These are phyloP conservation scores for Acleris holmiana DNA, from an alignment of 2,888 invertebrate species.

Conservation along the genomic window DNA sequence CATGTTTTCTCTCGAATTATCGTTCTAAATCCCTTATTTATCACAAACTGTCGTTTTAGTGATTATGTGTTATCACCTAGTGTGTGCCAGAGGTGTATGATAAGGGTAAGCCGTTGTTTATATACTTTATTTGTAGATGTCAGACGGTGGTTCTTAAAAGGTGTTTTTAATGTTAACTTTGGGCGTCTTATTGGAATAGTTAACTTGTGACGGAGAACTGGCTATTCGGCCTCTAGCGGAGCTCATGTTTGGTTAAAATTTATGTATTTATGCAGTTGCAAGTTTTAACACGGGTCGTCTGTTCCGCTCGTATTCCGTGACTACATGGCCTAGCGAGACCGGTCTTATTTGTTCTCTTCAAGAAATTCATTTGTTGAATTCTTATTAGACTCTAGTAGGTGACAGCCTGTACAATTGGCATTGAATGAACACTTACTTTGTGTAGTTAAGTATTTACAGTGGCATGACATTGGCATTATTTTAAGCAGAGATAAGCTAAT, in stretches of 20 bases:
- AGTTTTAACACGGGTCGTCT: conserved; percentile 5
- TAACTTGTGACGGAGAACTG: conserved; percentile 22
- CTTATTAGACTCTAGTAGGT: conserved; percentile 48
- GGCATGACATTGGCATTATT: conserved; percentile 25
- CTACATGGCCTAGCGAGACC: conserved; percentile 7
- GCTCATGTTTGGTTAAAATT: conserved; percentile 22
- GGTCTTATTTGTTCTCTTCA: conserved; percentile 31
- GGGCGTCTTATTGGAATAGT: conserved; percentile 44
- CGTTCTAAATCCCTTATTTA: conserved; percentile 54
- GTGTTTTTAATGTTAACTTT: conserved; percentile 46
- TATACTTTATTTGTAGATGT: conserved; percentile 51
- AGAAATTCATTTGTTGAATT: conserved; percentile 47
- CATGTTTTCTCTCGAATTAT: conserved; percentile 67
- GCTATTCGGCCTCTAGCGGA: conserved; percentile 13
- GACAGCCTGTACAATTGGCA: conserved; percentile 5
- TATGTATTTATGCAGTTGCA: conserved; percentile 27
- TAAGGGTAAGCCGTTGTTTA: conserved; percentile 75
- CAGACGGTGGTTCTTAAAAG: conserved; percentile 52
- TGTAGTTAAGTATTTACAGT: conserved; percentile 12
- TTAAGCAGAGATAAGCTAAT: conserved; percentile 30
- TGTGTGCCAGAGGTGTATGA: conserved; percentile 70
- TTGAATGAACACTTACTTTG: conserved; percentile 7
- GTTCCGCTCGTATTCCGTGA: conserved; percentile 4
- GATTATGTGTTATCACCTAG: conserved; percentile 78
- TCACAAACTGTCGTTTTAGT: conserved; percentile 64